phyloP scores from a whole-genome alignment of 2,113 vertebrate genomes.

The Peromyscus maniculatus region DNA sequence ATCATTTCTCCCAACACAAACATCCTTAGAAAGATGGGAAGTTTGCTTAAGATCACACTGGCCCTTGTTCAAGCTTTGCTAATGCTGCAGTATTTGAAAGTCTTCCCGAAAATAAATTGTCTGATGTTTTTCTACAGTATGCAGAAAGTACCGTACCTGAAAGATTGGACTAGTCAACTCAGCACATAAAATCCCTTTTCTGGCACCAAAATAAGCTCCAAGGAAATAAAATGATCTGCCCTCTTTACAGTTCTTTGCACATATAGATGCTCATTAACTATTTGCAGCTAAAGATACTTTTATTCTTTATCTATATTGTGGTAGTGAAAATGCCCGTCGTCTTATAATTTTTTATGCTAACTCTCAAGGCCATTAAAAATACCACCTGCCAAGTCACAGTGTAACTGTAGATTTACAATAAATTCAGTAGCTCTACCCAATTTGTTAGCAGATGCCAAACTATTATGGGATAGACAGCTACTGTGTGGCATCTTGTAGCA shows the following conservation, averaged over 20 bases:
- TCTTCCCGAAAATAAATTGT: slow-evolving; percentile 81
- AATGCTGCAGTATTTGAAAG: slow-evolving; percentile 80
- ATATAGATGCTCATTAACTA: slow-evolving; percentile 70
- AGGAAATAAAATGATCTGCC: slow-evolving; percentile 76
- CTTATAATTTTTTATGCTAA: slow-evolving; percentile 52
- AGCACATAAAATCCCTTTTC: slow-evolving; percentile 80
- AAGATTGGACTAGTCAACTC: slow-evolving; percentile 79
- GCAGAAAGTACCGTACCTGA: slow-evolving; percentile 73
- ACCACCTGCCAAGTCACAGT: slow-evolving; percentile 82
- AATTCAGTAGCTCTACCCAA: slow-evolving; percentile 80
- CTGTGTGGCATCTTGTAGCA: slow-evolving; percentile 79
- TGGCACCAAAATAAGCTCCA: slow-evolving; percentile 77
- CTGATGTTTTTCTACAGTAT: slow-evolving; percentile 78
- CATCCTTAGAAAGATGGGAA: slow-evolving; percentile 65
- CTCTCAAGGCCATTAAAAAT: slow-evolving; percentile 83
- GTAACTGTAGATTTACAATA: slow-evolving; percentile 84
- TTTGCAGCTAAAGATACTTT: slow-evolving; percentile 65
- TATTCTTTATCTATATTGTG: slow-evolving; percentile 54
- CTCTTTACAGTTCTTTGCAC: slow-evolving; percentile 73
- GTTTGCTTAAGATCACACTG: slow-evolving; percentile 80
- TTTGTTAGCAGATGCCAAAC: slow-evolving; percentile 84
- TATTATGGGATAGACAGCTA: slow-evolving; percentile 83
- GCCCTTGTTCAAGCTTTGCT: slow-evolving; percentile 79
- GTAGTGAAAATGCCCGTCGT: slow-evolving; percentile 26
- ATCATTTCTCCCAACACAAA: slow-evolving; percentile 79